These are phyloP conservation scores for Esox niger DNA, from an alignment of 2,113 vertebrate genomes.

Conservation along the genomic window DNA sequence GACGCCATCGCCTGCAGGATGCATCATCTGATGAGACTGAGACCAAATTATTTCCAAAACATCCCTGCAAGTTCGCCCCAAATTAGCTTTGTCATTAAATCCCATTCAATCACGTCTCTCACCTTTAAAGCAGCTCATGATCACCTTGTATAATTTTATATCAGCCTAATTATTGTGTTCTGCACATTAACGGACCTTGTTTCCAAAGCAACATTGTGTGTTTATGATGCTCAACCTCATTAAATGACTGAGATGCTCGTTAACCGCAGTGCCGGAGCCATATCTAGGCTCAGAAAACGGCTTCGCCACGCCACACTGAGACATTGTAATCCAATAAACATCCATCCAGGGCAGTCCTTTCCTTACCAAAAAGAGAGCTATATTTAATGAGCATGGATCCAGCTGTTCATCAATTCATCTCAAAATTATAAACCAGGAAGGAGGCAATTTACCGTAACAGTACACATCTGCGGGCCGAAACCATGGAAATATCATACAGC, in stretches of 20 bases:
- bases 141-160: constrained; percentile 6
- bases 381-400: constrained; percentile 11
- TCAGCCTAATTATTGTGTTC: background rate
- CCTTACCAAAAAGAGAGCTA: background rate
- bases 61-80: background rate
- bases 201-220: constrained; percentile 24
- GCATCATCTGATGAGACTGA: background rate
- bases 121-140: background rate
- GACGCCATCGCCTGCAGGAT: constrained; percentile 32
- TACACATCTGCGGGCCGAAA: background rate
- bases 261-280: constrained; percentile 7
- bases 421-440: constrained; percentile 9
- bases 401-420: background rate
- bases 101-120: constrained; percentile 2
- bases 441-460: background rate
- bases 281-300: constrained; percentile 6
- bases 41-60: background rate
- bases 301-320: constrained; percentile 8
- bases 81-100: constrained; percentile 6
- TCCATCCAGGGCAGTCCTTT: background rate
- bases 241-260: constrained; percentile 19
- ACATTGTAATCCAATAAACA: constrained; percentile 19
- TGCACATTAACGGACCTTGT: constrained; percentile 16
- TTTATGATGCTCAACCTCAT: constrained; percentile 13
- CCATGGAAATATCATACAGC: no score